These are phyloP conservation scores for Mystacides longicornis DNA, from an alignment of 2,888 invertebrate genomes.

Conservation along the genomic window DNA sequence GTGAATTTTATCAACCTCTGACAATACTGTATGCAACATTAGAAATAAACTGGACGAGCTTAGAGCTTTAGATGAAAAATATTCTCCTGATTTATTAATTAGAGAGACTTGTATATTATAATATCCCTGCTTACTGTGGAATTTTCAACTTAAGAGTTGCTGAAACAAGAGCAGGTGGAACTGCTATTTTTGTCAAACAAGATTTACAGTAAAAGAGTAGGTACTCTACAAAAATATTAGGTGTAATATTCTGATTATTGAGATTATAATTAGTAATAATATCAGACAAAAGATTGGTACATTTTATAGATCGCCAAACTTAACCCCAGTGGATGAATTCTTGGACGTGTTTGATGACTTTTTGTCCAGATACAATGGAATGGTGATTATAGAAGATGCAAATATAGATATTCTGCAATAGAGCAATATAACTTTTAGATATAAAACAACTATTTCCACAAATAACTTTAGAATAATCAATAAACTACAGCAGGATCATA, in stretches of 20 bases:
- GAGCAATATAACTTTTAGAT: not conserved
- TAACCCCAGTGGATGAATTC: not conserved
- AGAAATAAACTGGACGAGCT: too few species aligned
- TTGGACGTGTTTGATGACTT: not conserved
- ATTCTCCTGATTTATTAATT: too few species aligned
- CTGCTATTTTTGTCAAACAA: too few species aligned
- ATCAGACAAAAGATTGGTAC: not conserved
- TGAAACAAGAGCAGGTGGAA: too few species aligned
- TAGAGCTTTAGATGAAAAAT: too few species aligned
- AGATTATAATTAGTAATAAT: not conserved
- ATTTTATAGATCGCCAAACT: not conserved
- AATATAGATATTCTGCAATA: not conserved
- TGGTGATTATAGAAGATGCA: not conserved
- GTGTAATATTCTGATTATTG: not conserved
- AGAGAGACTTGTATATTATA: too few species aligned
- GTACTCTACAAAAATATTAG: too few species aligned
- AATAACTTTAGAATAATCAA: not conserved
- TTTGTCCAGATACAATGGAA: not conserved
- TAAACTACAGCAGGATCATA: not conserved
- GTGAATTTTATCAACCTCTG: too few species aligned
- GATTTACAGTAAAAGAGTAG: too few species aligned
- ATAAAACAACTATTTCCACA: not conserved
- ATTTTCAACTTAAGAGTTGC: too few species aligned
- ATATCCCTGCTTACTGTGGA: too few species aligned
- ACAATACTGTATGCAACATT: too few species aligned